Percentiles rank a stretch among this genome's conserved stretches.
phyloP scores from a whole-genome alignment of 2,797 vertebrate genomes.

The Tenualosa thibaudeaui region DNA sequence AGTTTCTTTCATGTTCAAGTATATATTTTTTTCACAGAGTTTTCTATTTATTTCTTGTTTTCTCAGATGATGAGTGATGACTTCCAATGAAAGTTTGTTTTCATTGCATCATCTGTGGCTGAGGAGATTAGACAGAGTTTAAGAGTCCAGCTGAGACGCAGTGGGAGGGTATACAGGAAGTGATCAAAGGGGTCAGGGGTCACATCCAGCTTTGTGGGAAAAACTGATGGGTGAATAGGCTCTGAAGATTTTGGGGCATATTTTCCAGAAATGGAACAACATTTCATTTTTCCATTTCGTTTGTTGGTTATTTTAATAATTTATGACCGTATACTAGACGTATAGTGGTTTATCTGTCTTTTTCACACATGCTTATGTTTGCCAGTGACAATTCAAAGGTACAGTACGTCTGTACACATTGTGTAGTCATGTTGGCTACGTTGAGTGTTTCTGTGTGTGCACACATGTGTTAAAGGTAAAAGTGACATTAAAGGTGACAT shows the following conservation, averaged over 20 bases:
- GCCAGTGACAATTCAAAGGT: not conserved
- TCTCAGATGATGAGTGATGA: slow-evolving; percentile 25
- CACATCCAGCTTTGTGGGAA: slow-evolving; percentile 66
- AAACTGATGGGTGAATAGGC: slow-evolving; percentile 49
- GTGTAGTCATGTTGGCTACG: not conserved
- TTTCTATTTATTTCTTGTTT: slow-evolving; percentile 36
- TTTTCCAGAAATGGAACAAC: not conserved
- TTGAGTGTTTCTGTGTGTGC: not conserved
- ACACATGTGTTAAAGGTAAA: not conserved
- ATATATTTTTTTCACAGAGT: not conserved
- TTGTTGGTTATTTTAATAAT: not conserved
- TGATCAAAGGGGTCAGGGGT: slow-evolving; percentile 59
- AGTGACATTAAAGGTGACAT: too few relatives aligned
- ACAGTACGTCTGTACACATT: not conserved
- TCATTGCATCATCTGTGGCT: slow-evolving; percentile 57
- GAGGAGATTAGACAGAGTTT: slow-evolving; percentile 57
- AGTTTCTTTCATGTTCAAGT: not conserved
- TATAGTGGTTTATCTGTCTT: too few relatives aligned
- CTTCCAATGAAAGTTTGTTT: slow-evolving; percentile 29
- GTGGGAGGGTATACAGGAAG: slow-evolving; percentile 66
- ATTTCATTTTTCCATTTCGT: not conserved
- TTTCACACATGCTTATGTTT: too few relatives aligned
- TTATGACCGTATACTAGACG: too few relatives aligned
- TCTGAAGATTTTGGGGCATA: too few relatives aligned
- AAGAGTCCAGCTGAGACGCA: slow-evolving; percentile 49